Conservation (phyloP, 2,888 invertebrate species). For the Cerastoderma edule region DNA sequence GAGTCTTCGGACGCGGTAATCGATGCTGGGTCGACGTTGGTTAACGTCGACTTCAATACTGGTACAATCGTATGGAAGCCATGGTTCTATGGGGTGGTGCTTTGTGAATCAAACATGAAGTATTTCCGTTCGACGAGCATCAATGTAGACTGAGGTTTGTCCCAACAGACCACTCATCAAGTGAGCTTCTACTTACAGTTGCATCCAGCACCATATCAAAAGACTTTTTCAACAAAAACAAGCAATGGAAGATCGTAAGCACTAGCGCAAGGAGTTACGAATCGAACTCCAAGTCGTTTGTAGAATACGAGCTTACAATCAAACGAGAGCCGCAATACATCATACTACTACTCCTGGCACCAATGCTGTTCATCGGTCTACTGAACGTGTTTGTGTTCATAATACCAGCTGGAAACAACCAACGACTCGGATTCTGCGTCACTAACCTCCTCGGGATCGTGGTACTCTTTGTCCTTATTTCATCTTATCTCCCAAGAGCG, state of each 20-base stretch:
- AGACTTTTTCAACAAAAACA: constrained; percentile 11
- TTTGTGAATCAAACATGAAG: constrained; percentile 28
- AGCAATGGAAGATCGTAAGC: constrained; percentile 26
- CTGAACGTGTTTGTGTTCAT: constrained; percentile 34
- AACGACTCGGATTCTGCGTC: constrained; percentile 24
- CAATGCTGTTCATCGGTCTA: constrained; percentile 17
- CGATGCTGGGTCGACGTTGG: constrained; percentile 11
- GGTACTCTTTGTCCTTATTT: constrained; percentile 8
- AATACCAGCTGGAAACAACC: background rate
- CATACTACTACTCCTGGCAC: constrained; percentile 12
- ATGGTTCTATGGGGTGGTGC: constrained; percentile 24
- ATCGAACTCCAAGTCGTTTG: constrained; percentile 7
- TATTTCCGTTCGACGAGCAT: constrained; percentile 39
- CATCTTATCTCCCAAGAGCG: constrained; percentile 25
- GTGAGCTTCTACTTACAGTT: constrained; percentile 24
- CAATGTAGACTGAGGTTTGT: constrained; percentile 24
- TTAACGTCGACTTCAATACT: constrained; percentile 31
- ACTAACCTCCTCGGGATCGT: constrained; percentile 19
- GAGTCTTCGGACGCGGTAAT: constrained; percentile 1
- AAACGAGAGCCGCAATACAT: constrained; percentile 24
- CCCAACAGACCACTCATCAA: constrained; percentile 16
- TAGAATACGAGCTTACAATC: constrained; percentile 28
- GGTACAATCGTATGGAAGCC: constrained; percentile 31
- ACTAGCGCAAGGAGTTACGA: constrained; percentile 16
- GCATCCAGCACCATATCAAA: background rate